Conservation (phyloP, 2,113 vertebrate genomes). For the Piprites chloris region DNA sequence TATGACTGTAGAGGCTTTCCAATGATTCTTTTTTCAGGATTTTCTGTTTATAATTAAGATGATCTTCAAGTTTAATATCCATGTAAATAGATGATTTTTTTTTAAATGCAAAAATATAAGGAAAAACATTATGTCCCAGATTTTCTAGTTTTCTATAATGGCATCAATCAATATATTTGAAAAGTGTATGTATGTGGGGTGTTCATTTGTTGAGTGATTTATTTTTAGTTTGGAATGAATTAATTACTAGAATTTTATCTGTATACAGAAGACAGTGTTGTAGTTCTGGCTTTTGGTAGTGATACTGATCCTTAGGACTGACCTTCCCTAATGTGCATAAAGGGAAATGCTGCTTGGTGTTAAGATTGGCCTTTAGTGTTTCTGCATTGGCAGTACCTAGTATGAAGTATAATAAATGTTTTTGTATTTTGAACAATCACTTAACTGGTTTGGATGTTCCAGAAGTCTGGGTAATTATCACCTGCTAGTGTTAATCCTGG, state of each 20-base stretch:
- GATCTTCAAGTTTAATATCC: not conserved
- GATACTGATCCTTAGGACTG: not conserved
- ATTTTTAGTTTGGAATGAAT: not conserved
- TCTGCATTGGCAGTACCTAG: not conserved
- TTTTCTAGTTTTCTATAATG: conserved; percentile 50
- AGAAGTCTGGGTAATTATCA: not conserved
- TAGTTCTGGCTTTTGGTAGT: not conserved
- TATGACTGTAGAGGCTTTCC: conserved; percentile 11
- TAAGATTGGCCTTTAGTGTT: conserved; percentile 36
- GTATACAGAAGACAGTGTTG: not conserved
- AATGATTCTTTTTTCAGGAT: not conserved
- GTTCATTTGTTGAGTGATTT: not conserved
- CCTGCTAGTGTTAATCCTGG: not conserved
- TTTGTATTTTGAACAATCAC: not conserved
- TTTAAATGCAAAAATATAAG: not conserved
- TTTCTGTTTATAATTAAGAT: conserved; percentile 6
- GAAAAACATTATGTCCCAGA: not conserved
- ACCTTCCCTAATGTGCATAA: not conserved
- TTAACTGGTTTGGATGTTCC: not conserved
- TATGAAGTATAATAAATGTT: not conserved
- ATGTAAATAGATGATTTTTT: not conserved
- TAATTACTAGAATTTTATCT: not conserved
- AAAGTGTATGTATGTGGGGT: not conserved
- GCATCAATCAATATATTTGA: not conserved
- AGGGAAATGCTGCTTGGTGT: not conserved